phyloP scores from a whole-genome alignment of 2,113 vertebrate species.

The Erythrolamprus reginae region DNA sequence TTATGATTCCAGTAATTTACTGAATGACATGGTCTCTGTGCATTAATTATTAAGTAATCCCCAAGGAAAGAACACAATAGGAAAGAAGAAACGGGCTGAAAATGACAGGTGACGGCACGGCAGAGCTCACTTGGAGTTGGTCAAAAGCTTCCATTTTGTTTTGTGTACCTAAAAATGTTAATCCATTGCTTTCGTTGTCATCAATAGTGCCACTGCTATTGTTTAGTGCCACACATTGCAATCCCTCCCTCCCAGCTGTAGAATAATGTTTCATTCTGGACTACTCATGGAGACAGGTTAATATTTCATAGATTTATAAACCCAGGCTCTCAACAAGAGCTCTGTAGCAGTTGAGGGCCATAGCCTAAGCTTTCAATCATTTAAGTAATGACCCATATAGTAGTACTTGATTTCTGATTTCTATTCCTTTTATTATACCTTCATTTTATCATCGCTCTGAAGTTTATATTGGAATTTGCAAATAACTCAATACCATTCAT shows the following conservation, averaged over 20 bases:
- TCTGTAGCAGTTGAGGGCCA: neutral
- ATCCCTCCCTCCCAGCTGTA: neutral
- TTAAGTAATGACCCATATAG: neutral
- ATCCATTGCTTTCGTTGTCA: neutral
- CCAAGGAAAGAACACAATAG: neutral
- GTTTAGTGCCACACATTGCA: neutral
- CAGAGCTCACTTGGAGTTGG: neutral
- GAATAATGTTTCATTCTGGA: neutral
- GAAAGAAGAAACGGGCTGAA: neutral
- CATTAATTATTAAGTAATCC: neutral
- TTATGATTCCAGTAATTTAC: neutral
- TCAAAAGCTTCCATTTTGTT: neutral
- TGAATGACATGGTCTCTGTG: neutral
- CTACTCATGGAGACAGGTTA: neutral
- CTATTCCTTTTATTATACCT: neutral
- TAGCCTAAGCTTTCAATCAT: neutral
- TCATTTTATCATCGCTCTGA: neutral
- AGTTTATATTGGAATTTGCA: neutral
- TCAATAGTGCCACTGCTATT: neutral
- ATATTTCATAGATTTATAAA: conserved; percentile 17
- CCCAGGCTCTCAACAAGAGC: neutral
- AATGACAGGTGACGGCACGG: rapidly evolving
- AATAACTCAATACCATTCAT: neutral
- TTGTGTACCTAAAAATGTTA: neutral
- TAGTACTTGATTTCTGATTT: neutral